Evolutionary conservation across 2,888 invertebrate genomes (phyloP), one percentile per base, ranked within the genome.

Genomic region (Eristalis tenax): DNA sequence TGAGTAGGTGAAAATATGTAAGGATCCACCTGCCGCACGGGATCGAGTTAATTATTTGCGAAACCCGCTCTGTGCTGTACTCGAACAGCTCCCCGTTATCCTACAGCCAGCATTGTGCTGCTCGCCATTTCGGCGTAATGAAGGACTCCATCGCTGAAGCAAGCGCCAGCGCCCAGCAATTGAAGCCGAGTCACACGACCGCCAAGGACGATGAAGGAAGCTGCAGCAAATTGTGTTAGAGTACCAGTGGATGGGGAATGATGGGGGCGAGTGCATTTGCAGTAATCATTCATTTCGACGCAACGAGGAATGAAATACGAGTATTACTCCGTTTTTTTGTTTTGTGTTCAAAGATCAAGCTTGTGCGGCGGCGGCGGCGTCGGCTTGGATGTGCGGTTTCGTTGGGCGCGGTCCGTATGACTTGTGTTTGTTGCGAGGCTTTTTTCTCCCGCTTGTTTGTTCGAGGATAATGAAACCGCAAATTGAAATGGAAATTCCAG

Each of bases 1-100:
- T 50, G 43, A 50, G 43, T 15, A 50, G 15, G n/a, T n/a, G 43
- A 50, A 63, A 63, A 63, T 63, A 63, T 32, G 40, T 65, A 50
- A 15, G 56, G 56, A 76, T 69, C 73, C 81, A 81, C 76, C 81
- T 77, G 81, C 64, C 74, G 69, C 81, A 70, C 28, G 73, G 76
- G 81, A 86, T 86, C 65, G 78, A 70, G 82, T 86, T 82, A 86
- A 86, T 86, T 78, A 78, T 82, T 82, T 86, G 82, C 56, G 70
- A 86, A 86, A 70, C 70, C 74, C 74, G n/a, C n/a, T 4, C 43
- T 5, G n/a, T n/a, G n/a, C 43, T 43, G 74, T 68, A 74, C 73
- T 18, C 57, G 32, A 59, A n/a, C n/a, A n/a, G 43, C 22, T 32
- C 32, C 13, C 28, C 4, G n/a, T n/a, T n/a, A n/a, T n/a, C n/a